Conservation (phyloP, 2,113 vertebrate species). For the Nesospiza acunhae region DNA sequence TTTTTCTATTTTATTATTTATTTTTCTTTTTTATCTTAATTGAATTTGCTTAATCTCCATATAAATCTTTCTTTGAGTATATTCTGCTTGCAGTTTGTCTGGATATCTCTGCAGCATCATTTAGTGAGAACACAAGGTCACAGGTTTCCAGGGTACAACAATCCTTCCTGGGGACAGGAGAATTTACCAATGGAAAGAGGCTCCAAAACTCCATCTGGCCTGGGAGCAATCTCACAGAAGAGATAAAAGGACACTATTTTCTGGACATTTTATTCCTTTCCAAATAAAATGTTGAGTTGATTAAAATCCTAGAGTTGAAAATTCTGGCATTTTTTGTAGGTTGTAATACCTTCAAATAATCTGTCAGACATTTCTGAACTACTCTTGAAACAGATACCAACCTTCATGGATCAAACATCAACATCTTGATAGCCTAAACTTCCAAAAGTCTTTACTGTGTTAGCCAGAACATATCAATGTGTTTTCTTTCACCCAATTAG, state of each 20-base stretch:
- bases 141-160: not conserved
- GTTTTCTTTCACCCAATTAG: not conserved
- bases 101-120: not conserved
- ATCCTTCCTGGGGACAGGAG: not conserved
- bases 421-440: not conserved
- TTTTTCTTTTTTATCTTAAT: not conserved
- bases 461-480: not conserved
- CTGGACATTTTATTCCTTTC: not conserved
- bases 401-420: not conserved
- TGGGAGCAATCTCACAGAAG: not conserved
- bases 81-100: not conserved
- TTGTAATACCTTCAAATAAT: not conserved
- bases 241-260: not conserved
- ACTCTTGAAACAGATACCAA: not conserved
- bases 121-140: not conserved
- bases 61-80: not conserved
- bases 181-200: not conserved
- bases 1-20: not conserved
- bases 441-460: not conserved
- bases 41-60: not conserved
- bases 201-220: not conserved
- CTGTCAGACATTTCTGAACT: not conserved
- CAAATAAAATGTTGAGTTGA: not conserved
- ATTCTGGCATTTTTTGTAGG: not conserved
- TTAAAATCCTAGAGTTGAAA: not conserved